Conservation (phyloP, 2,113 vertebrate genomes). For the Triplophysa rosa region DNA sequence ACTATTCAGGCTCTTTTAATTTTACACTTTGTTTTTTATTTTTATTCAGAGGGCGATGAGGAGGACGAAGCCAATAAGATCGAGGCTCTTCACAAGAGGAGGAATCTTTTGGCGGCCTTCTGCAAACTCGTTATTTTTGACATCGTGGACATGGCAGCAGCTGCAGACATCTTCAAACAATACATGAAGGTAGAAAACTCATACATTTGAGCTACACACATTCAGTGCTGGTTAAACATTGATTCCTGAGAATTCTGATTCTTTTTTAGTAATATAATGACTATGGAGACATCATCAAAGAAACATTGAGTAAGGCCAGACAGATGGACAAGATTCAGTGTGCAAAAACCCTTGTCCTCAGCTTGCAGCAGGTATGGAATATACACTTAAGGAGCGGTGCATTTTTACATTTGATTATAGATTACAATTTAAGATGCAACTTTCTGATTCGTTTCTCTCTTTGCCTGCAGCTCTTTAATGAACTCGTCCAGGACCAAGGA, state of each 20-base stretch:
- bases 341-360: slow-evolving; percentile 99
- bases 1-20: not conserved
- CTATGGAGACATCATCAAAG: slow-evolving; percentile 99
- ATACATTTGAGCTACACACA: not conserved
- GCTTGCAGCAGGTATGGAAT: slow-evolving; percentile 91
- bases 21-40: slow-evolving; percentile 44
- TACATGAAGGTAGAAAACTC: slow-evolving; percentile 92
- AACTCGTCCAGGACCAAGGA: slow-evolving; percentile 96
- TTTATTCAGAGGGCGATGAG: slow-evolving; percentile 89
- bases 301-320: slow-evolving; percentile 97
- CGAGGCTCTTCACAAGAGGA: slow-evolving; percentile 98
- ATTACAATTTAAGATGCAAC: not conserved
- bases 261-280: slow-evolving; percentile 92
- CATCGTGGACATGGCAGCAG: slow-evolving; percentile 98
- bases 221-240: not conserved
- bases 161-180: slow-evolving; percentile 99
- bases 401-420: not conserved
- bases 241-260: not conserved
- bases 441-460: not conserved
- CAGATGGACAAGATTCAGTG: slow-evolving; percentile 99
- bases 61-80: slow-evolving; percentile 99
- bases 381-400: not conserved
- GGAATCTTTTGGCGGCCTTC: slow-evolving; percentile 95
- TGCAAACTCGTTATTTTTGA: slow-evolving; percentile 99
- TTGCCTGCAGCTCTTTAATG: slow-evolving; percentile 88